Conservation (phyloP, 30 jellyfish, hydroid and myxozoan species). For the Cassiopea andromeda region DNA sequence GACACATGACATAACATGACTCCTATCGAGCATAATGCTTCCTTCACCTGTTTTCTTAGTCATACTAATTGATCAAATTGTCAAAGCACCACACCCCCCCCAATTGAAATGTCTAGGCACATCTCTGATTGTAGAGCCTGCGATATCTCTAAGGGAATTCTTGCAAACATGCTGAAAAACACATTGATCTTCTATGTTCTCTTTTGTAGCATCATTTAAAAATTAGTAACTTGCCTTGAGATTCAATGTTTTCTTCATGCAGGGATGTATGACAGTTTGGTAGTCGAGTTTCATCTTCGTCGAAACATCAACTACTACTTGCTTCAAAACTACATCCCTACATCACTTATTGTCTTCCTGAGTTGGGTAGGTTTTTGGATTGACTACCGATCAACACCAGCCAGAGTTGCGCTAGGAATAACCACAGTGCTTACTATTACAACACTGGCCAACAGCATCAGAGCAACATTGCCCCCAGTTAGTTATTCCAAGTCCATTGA, state of each 20-base stretch:
- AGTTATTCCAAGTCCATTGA: conserved; percentile 78
- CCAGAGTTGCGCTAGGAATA: conserved; percentile 91
- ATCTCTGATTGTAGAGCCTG: too few species aligned
- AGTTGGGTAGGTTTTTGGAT: conserved; percentile 96
- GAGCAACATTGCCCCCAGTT: conserved; percentile 82
- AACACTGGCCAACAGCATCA: conserved; percentile 79
- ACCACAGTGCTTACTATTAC: conserved; percentile 90
- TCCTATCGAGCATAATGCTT: too few species aligned
- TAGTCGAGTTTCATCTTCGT: conserved; percentile 67
- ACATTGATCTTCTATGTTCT: neutral
- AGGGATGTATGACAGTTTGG: conserved; percentile 73
- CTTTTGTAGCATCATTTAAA: too few species aligned
- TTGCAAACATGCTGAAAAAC: too few species aligned
- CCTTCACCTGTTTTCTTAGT: too few species aligned
- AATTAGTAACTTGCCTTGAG: too few species aligned
- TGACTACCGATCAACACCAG: conserved; percentile 94
- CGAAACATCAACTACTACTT: conserved; percentile 78
- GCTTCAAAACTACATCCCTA: conserved; percentile 79
- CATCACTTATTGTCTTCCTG: conserved; percentile 75
- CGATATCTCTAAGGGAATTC: too few species aligned
- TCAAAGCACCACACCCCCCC: too few species aligned
- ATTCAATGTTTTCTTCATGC: too few species aligned
- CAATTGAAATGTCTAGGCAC: too few species aligned
- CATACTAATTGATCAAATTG: too few species aligned
- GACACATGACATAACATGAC: too few species aligned